Base-by-base conservation (phyloP, 2,797 vertebrate species). In the Hoplostethus atlanticus region DNA sequence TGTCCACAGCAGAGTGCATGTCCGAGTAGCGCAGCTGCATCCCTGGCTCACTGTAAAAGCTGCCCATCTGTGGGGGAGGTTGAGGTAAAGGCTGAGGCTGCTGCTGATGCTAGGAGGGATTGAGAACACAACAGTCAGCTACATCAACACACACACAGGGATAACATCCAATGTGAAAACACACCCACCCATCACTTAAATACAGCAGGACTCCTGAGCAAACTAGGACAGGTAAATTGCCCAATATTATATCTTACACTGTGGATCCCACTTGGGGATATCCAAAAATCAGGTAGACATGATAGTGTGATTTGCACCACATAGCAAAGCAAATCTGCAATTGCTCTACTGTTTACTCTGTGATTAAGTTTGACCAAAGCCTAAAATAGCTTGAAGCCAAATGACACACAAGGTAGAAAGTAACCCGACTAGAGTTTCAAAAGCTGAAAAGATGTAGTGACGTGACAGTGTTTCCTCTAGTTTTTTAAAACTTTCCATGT, bases 1-100 rank as follows among this genome's bases (percentile, higher is more conserved):
- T 92, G 90, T 95, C 94, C 84, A 72, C 65, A 67, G 87, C 46
- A 42, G 94, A 77, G 90, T 94, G 94, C 79, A 93, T 93, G 82
- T 95, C 94, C 68, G 94, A 90, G 93, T 94, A 95, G 85, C 94
- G 94, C 76, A 93, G 92, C 79, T 93, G 93, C 89, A 95, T 92
- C 73, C 93, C 94, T 68, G 90, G 91, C 3, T 95, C 95, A 89
- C 69, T 92, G 90, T 95, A 95, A 92, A 95, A 94, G 89, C 76
- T 87, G 84, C 93, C 84, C 73, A 95, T 86, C 90, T 95, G 94
- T 88, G 86, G 94, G 86, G 95, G 92, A 90, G 93, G 92, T 92
- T 94, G 94, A 93, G 94, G 94, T 93, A 95, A 93, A 90, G 92
- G 89, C 92, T 93, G 94, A 77, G 89, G 91, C 84, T 89, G 90